These are phyloP conservation scores for Bufo bufo DNA, from an alignment of 2,113 vertebrate species.

Conservation along the genomic window DNA sequence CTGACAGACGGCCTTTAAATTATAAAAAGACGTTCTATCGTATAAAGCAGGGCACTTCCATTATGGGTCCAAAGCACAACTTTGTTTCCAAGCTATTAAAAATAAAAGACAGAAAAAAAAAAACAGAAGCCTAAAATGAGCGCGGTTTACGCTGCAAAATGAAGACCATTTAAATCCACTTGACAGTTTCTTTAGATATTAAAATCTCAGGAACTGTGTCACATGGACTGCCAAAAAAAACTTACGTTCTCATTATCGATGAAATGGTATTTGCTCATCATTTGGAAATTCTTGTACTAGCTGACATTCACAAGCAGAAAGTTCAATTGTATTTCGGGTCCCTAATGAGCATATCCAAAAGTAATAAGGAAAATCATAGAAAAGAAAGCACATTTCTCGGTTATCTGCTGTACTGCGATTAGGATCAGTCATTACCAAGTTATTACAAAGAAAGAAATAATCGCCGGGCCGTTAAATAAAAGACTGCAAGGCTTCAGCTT, in stretches of 20 bases:
- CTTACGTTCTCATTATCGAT: constrained; percentile 1
- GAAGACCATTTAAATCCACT: constrained; percentile 3
- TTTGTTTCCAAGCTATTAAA: neutral
- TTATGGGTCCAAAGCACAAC: no score
- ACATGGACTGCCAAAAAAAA: neutral
- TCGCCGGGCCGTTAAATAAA: neutral
- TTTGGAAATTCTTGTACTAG: constrained; percentile 28
- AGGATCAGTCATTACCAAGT: constrained; percentile 24
- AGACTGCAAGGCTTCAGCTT: neutral
- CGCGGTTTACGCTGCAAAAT: neutral
- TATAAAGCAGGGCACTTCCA: no score
- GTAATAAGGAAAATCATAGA: constrained; percentile 28
- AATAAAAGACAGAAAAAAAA: neutral
- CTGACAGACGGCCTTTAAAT: no score
- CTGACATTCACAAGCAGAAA: constrained; percentile 54
- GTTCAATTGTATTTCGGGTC: constrained; percentile 32
- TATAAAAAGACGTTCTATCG: no score
- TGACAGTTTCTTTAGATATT: constrained; percentile 29
- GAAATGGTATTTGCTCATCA: neutral
- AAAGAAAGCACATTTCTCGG: neutral
- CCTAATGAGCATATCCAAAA: neutral
- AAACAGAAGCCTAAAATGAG: neutral
- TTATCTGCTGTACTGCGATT: neutral
- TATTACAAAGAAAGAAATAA: neutral
- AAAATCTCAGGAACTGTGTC: constrained; percentile 29